Evolutionary conservation across 2,113 vertebrate species (phyloP).

Genomic region (Dascyllus trimaculatus): DNA sequence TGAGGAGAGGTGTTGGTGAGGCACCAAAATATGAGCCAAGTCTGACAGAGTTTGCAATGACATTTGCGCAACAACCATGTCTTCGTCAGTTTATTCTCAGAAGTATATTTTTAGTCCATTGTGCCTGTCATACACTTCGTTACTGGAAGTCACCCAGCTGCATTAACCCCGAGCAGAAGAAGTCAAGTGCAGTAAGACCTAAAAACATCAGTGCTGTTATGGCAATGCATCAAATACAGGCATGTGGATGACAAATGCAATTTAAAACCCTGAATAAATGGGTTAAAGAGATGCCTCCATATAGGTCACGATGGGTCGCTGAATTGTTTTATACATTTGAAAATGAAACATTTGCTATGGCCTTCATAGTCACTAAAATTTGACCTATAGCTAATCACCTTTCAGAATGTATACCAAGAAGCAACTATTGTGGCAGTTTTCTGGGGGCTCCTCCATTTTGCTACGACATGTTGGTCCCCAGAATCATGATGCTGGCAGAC

Average conservation of each 20-base stretch:
- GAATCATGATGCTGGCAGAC: no score
- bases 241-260: not conserved
- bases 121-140: not conserved
- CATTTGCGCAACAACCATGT: constrained; percentile 29
- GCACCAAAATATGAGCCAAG: constrained; percentile 24
- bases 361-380: no score
- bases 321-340: no score
- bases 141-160: constrained; percentile 3
- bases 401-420: no score
- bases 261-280: no score
- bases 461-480: no score
- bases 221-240: not conserved
- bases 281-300: no score
- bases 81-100: not conserved
- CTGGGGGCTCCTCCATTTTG: no score
- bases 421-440: no score
- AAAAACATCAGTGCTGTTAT: not conserved
- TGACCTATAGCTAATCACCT: no score
- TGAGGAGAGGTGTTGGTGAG: constrained; percentile 8
- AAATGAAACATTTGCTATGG: no score
- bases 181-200: not conserved
- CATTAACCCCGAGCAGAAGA: not conserved
- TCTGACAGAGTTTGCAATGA: constrained; percentile 24
- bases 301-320: no score
- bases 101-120: constrained; percentile 20